A percentile compares a stretch with the other conserved stretches of the same genome.
These are phyloP conservation scores for Rhinolophus ferrumequinum DNA, from an alignment of 2,113 vertebrate species.

Conservation along the genomic window DNA sequence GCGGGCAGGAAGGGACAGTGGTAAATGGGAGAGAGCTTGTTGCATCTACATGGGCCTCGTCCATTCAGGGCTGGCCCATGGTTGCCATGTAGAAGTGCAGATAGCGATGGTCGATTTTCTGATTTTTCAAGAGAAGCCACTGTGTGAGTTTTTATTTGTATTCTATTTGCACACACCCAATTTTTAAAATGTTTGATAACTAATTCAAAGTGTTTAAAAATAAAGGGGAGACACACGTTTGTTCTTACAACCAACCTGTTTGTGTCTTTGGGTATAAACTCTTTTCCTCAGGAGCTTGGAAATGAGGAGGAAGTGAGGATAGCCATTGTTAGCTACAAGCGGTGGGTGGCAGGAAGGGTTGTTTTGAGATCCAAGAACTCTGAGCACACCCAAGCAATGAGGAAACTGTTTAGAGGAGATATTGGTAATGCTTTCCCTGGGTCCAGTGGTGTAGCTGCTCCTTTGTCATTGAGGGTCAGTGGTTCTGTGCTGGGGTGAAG, in stretches of 20 bases:
- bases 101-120: neutral
- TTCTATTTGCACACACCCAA: constrained; percentile 15
- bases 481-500: neutral
- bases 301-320: neutral
- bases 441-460: neutral
- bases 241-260: neutral
- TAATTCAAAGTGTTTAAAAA: neutral
- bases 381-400: neutral
- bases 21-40: neutral
- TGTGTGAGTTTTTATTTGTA: constrained; percentile 58
- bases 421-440: neutral
- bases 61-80: neutral
- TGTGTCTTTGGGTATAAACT: neutral
- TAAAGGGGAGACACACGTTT: neutral
- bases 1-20: neutral
- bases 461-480: neutral
- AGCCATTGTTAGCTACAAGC: neutral
- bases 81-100: neutral
- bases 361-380: neutral
- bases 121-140: constrained; percentile 33
- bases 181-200: constrained; percentile 14
- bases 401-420: neutral
- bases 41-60: neutral
- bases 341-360: neutral
- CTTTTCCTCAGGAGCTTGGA: neutral